These are phyloP conservation scores for Palloptera scutellata DNA, from an alignment of 2,888 invertebrate species.

Conservation along the genomic window DNA sequence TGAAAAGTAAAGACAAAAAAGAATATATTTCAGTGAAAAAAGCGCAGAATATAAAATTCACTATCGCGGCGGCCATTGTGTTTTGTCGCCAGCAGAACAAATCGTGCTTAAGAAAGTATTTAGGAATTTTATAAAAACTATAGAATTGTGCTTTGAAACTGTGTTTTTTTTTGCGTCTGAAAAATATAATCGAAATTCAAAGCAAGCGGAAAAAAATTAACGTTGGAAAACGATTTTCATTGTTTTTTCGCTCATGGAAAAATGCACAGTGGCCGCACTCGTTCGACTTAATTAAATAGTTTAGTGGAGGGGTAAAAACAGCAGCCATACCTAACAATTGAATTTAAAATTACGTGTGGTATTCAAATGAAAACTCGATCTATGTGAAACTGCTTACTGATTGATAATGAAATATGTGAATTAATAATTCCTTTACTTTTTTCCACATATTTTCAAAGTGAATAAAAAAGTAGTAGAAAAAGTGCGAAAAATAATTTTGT, in stretches of 20 bases:
- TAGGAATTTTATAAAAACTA: conserved; percentile 9
- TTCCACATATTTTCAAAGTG: conserved; percentile 2
- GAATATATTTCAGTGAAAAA: conserved; percentile 38
- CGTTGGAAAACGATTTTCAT: conserved; percentile 42
- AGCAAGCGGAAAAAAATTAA: conserved; percentile 35
- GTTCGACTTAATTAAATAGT: conserved; percentile 37
- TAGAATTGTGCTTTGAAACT: conserved; percentile 2
- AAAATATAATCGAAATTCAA: conserved; percentile 25
- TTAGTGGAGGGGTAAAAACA: conserved; percentile 32
- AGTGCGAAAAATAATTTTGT: conserved; percentile 15
- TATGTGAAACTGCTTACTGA: too few relatives aligned
- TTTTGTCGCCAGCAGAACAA: conserved; percentile 35
- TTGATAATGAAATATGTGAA: too few relatives aligned
- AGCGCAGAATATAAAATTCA: conserved; percentile 36
- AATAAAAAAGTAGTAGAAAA: conserved; percentile 4
- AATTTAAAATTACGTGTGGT: conserved; percentile 37
- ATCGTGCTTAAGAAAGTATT: background rate
- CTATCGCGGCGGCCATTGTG: conserved; percentile 48
- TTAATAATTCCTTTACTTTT: background rate
- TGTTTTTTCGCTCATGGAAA: conserved; percentile 36
- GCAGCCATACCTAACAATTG: conserved; percentile 42
- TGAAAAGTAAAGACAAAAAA: conserved; percentile 46
- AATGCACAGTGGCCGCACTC: conserved; percentile 32
- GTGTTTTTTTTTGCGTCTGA: conserved; percentile 18
- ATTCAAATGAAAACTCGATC: conserved; percentile 20